Evolutionary conservation across 2,797 vertebrate species (phyloP).

Genomic region (Lateolabrax maculatus): DNA sequence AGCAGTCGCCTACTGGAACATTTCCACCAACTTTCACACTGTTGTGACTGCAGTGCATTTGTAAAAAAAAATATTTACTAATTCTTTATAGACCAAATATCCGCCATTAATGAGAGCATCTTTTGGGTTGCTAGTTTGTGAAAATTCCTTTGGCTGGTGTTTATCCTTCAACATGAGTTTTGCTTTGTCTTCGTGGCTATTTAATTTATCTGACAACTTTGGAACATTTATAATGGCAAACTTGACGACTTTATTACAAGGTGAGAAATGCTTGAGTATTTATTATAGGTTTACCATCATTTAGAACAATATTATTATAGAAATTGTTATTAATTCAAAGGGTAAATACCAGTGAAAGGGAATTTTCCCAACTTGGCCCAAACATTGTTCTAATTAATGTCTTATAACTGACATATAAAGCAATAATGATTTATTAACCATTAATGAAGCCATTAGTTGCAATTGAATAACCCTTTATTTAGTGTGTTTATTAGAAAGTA

Average conservation of each 20-base stretch:
- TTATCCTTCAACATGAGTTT: not conserved
- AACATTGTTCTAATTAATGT: not conserved
- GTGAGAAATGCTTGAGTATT: not conserved
- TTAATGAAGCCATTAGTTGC: not conserved
- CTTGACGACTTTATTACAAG: not conserved
- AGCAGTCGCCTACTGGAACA: not conserved
- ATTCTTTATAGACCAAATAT: not conserved
- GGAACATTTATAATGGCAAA: not conserved
- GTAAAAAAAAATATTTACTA: not conserved
- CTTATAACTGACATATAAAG: not conserved
- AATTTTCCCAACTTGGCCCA: not conserved
- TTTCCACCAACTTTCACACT: not conserved
- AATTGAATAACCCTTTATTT: not conserved
- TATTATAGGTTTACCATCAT: not conserved
- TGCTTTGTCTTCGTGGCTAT: not conserved
- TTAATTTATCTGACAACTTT: not conserved
- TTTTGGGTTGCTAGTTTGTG: slow-evolving; percentile 5
- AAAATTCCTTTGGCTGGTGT: not conserved
- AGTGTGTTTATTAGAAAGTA: not conserved
- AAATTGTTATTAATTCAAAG: not conserved
- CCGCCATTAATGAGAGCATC: not conserved
- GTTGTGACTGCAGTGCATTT: not conserved
- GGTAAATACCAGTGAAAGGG: not conserved
- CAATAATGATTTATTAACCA: not conserved
- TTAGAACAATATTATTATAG: not conserved